phyloP scores from a whole-genome alignment of 2,113 vertebrate species.

The Platysteira castanea region DNA sequence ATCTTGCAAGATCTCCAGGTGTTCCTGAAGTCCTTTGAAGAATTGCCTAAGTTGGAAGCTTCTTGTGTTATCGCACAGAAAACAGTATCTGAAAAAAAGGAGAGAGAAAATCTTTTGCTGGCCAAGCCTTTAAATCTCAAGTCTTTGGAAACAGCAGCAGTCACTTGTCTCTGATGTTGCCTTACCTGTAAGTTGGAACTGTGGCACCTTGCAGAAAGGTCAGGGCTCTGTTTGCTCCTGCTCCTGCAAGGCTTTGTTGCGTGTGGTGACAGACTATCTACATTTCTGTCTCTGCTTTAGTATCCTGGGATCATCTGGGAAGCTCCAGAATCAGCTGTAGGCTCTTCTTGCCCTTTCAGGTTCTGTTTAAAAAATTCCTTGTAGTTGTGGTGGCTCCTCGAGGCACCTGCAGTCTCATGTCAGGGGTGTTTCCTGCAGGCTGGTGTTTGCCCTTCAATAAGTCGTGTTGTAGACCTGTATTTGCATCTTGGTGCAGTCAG shows the following conservation, averaged over 20 bases:
- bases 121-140: neutral
- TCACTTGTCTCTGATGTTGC: neutral
- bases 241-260: neutral
- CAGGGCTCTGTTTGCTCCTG: neutral
- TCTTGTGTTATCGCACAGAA: neutral
- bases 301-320: neutral
- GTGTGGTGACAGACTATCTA: neutral
- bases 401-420: neutral
- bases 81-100: neutral
- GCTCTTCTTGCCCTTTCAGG: neutral
- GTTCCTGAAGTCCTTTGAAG: neutral
- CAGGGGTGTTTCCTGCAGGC: neutral
- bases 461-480: neutral
- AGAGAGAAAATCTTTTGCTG: neutral
- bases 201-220: neutral
- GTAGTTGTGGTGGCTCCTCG: fast-evolving
- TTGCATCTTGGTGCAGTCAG: neutral
- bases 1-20: neutral
- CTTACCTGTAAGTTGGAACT: neutral
- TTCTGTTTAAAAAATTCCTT: neutral
- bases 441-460: neutral
- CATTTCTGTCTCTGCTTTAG: neutral
- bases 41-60: neutral
- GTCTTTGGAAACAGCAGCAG: neutral
- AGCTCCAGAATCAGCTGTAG: neutral